Base-by-base conservation (phyloP, 2,888 invertebrate species). In the Heteropelma amictum region DNA sequence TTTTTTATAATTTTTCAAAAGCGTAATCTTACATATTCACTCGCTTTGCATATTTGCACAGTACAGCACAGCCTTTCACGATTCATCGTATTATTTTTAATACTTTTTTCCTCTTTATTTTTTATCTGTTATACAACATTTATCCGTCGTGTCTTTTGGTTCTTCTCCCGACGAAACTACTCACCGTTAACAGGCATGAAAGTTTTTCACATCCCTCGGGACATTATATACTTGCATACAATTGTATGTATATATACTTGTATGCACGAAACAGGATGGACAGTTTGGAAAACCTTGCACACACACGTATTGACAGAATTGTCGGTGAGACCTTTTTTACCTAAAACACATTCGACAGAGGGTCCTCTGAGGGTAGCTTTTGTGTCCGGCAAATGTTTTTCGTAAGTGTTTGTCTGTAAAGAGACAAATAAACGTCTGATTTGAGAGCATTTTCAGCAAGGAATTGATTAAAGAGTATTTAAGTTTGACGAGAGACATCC, bases 271-370 rank as follows among this genome's bases (percentile, higher is more conserved):
- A 14, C 8, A 19, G 14, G 17, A 28, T 49, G 49, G 8, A 28
- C 38, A 21, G 56, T 67, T 54, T 63, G 58, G 42, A 64, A 70
- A 72, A 68, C 70, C 73, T 51, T 58, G 28, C 40, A 56, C 60
- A 28, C 47, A 45, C 40, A 67, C 28, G 47, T 26, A 56, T 49
- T 28, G 58, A 30, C 14, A 42, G 30, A 72, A 54, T 56, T 56
- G 54, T 51, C 47, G 56, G 49, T 33, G 10, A 58, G 35, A 45
- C 56, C 19, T 49, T 61, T 63, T n/a, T n/a, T n/a, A n/a, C 47
- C 38, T 30, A 51, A 65, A 35, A 67, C 40, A 47, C 26, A 7
- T 19, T 35, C 14, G 23, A 51, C 53, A 30, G 54, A 51, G 30
- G 45, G 35, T 53, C 64, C 42, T 40, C 51, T 30, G 64, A 42